Conservation (phyloP, 1,140 invertebrate species). For the Phthorimaea operculella region DNA sequence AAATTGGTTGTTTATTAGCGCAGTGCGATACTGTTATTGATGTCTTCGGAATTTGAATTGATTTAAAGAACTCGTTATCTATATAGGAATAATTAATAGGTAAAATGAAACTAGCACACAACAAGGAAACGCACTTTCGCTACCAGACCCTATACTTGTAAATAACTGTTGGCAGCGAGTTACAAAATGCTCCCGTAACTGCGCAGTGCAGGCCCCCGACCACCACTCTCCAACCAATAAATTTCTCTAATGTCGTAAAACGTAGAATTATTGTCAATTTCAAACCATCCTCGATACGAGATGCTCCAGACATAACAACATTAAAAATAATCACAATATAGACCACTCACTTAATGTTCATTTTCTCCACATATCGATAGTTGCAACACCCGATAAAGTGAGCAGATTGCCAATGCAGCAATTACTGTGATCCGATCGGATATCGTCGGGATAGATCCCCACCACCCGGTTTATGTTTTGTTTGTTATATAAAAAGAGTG, state of each 20-base stretch:
- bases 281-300: not conserved
- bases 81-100: conserved; percentile 14
- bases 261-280: not conserved
- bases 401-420: conserved; percentile 58
- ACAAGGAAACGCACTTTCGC: conserved; percentile 20
- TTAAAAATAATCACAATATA: conserved; percentile 3
- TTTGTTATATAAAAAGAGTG: conserved; percentile 66
- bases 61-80: conserved; percentile 17
- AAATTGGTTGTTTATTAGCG: too few relatives aligned
- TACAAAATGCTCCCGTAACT: conserved; percentile 13
- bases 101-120: conserved; percentile 15
- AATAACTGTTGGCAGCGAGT: conserved; percentile 12
- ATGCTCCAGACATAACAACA: not conserved
- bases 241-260: conserved; percentile 21
- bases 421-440: conserved; percentile 62
- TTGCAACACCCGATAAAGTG: conserved; percentile 56
- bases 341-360: conserved; percentile 38
- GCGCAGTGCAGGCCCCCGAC: not conserved
- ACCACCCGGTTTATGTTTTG: conserved; percentile 54
- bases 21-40: too few relatives aligned
- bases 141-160: conserved; percentile 8
- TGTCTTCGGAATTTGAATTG: not conserved
- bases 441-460: conserved; percentile 59
- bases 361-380: conserved; percentile 54
- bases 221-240: conserved; percentile 2